These are phyloP conservation scores for Periophthalmus magnuspinnatus DNA, from an alignment of 2,797 vertebrate species.

Conservation along the genomic window DNA sequence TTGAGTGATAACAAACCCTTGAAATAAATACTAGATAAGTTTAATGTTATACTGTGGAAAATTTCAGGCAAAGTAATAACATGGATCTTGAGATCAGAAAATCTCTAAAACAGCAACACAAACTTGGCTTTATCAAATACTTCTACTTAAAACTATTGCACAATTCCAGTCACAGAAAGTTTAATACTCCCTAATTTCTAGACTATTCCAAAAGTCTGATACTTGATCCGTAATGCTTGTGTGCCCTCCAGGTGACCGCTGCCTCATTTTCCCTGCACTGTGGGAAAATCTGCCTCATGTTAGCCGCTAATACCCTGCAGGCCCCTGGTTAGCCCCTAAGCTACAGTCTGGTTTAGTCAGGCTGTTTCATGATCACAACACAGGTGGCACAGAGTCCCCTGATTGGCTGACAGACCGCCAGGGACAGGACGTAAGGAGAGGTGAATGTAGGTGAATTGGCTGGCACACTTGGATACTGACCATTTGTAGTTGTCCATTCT, in stretches of 20 bases:
- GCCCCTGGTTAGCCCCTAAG: conserved; percentile 39
- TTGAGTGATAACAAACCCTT: too few species aligned
- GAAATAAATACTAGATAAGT: background rate
- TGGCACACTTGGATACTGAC: background rate
- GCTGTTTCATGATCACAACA: background rate
- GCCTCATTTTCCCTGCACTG: background rate
- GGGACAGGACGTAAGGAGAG: background rate
- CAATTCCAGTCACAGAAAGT: background rate
- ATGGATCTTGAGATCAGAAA: background rate
- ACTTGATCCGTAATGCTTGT: background rate
- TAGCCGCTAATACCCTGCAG: conserved; percentile 35
- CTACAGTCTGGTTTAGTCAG: conserved; percentile 39
- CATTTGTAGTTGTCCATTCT: background rate
- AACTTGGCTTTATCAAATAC: too few species aligned
- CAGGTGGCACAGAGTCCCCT: background rate
- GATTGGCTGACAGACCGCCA: background rate
- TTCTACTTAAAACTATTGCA: background rate
- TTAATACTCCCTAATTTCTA: background rate
- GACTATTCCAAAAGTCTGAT: background rate
- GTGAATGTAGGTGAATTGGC: background rate
- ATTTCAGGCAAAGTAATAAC: background rate
- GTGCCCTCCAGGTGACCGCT: conserved; percentile 16
- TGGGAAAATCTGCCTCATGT: conserved; percentile 37
- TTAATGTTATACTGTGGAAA: background rate
- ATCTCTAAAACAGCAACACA: too few species aligned